phyloP scores from a whole-genome alignment of 2,888 invertebrate species.

The Drosophila pseudotalamancana region DNA sequence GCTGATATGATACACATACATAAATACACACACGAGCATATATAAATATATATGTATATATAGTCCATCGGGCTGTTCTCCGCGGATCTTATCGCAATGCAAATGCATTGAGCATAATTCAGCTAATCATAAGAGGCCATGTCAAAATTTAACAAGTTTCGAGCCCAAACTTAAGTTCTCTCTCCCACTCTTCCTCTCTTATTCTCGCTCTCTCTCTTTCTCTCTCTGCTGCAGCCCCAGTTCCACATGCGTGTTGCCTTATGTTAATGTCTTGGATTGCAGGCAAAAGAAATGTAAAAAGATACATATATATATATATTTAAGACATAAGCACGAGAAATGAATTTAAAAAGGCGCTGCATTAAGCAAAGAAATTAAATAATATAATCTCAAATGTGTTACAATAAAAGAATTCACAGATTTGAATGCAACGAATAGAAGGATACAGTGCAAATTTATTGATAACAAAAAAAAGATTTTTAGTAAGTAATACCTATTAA shows the following conservation, averaged over 20 bases:
- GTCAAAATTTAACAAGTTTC: conserved; percentile 68
- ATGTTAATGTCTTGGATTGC: conserved; percentile 63
- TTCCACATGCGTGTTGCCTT: conserved; percentile 61
- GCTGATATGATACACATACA: conserved; percentile 4
- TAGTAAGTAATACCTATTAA: no score
- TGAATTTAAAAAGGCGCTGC: conserved; percentile 66
- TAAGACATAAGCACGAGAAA: conserved; percentile 43
- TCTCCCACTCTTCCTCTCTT: neutral
- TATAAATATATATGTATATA: neutral
- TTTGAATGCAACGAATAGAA: neutral
- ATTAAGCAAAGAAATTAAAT: conserved; percentile 66
- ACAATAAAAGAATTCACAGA: conserved; percentile 39
- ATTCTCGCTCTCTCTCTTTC: neutral
- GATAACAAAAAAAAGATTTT: no score
- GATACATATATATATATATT: neutral
- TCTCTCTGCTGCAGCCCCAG: neutral
- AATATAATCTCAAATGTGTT: conserved; percentile 53
- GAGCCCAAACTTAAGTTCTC: conserved; percentile 12
- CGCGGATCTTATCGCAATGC: conserved; percentile 61
- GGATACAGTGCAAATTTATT: conserved; percentile 1
- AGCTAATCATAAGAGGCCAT: conserved; percentile 73
- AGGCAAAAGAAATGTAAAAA: conserved; percentile 13
- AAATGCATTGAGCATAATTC: conserved; percentile 63
- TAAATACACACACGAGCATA: neutral
- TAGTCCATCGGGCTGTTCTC: neutral